A percentile compares a stretch with the other conserved stretches of the same genome.
Evolutionary conservation across 2,113 vertebrate species (phyloP).

Genomic region (Pelvicachromis taeniatus): DNA sequence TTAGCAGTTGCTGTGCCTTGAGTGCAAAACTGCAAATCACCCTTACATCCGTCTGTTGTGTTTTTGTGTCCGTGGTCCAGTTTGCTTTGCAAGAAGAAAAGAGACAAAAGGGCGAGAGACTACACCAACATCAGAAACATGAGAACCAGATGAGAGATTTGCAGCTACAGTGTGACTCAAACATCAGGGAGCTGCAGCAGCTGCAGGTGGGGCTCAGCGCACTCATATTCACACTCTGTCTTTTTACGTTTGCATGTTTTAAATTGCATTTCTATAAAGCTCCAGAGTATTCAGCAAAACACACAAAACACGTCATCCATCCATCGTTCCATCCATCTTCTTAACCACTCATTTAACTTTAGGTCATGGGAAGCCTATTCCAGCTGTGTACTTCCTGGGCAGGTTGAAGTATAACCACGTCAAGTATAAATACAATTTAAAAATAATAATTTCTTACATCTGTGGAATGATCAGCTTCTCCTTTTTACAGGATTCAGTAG

Average conservation of each 20-base stretch:
- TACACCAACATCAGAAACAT: conserved; percentile 97
- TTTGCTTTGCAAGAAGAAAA: conserved; percentile 95
- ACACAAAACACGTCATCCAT: neutral
- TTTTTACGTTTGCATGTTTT: neutral
- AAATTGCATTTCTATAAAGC: neutral
- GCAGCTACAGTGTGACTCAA: conserved; percentile 94
- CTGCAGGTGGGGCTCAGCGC: conserved; percentile 80
- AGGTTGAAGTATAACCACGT: neutral
- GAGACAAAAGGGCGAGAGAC: conserved; percentile 93
- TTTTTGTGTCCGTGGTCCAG: conserved; percentile 59
- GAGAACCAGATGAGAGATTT: conserved; percentile 99
- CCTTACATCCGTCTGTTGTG: neutral
- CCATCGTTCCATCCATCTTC: neutral
- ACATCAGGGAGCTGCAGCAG: conserved; percentile 93
- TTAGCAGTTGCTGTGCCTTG: neutral
- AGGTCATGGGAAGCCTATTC: neutral
- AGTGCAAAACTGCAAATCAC: neutral
- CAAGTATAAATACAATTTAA: neutral
- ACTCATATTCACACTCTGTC: neutral
- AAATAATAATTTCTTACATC: neutral
- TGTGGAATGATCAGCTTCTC: no score
- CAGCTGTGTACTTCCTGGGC: neutral
- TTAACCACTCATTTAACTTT: neutral
- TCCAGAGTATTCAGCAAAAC: neutral
- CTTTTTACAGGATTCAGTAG: neutral